Evolutionary conservation across 1,140 invertebrate species (phyloP).

Genomic region (Ostrea edulis): DNA sequence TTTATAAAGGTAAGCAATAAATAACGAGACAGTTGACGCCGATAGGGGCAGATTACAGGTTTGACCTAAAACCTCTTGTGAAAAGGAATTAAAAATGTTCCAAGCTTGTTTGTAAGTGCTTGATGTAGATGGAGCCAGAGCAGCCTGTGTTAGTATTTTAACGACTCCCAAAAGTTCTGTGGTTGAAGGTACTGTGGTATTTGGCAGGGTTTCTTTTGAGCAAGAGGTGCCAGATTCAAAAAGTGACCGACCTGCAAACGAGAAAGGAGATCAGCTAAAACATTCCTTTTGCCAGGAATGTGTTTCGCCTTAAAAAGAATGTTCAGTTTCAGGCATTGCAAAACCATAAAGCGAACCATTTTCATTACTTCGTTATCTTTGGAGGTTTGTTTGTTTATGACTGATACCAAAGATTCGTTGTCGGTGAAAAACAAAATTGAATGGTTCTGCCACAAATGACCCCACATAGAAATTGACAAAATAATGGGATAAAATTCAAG

Average conservation of each 20-base stretch:
- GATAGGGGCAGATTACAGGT: no score
- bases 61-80: no score
- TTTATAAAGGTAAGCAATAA: no score
- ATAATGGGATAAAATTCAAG: slow-evolving; percentile 39
- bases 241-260: slow-evolving; percentile 28
- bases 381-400: not conserved
- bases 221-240: not conserved
- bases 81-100: no score
- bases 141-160: no score
- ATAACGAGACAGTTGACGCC: no score
- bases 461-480: not conserved
- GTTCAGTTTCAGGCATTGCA: slow-evolving; percentile 9
- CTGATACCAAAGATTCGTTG: no score
- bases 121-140: no score
- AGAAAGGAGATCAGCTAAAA: slow-evolving; percentile 8
- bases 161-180: not conserved
- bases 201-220: not conserved
- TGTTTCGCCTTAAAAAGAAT: no score
- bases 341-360: slow-evolving; percentile 30
- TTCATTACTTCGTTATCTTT: not conserved
- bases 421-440: slow-evolving; percentile 28
- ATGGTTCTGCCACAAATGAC: not conserved
- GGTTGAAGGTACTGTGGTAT: not conserved
- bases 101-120: no score
- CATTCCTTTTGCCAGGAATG: no score